Conservation (phyloP, 2,888 invertebrate species). For the Apomyelois bistriatella region DNA sequence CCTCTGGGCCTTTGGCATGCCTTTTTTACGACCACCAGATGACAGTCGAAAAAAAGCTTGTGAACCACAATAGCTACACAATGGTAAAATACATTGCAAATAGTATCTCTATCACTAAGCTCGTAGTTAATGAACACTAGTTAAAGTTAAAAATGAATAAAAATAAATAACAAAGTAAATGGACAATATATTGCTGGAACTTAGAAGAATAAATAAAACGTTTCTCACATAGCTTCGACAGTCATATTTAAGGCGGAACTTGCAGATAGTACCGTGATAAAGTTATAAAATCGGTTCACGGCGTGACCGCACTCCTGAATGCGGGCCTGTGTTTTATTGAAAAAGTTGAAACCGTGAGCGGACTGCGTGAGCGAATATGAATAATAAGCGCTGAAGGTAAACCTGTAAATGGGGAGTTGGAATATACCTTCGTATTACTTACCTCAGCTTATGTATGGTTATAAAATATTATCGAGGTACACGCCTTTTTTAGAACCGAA, state of each 20-base stretch:
- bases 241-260: slow-evolving; percentile 3
- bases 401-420: neutral
- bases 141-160: too few relatives aligned
- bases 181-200: too few relatives aligned
- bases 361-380: slow-evolving; percentile 73
- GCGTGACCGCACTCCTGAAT: slow-evolving; percentile 71
- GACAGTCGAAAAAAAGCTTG: too few relatives aligned
- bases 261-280: slow-evolving; percentile 47
- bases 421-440: neutral
- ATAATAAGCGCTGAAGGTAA: slow-evolving; percentile 42
- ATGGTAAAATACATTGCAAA: too few relatives aligned
- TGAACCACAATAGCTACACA: too few relatives aligned
- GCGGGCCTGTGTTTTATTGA: slow-evolving; percentile 70
- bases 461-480: too few relatives aligned
- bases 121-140: too few relatives aligned
- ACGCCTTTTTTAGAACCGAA: too few relatives aligned
- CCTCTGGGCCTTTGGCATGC: too few relatives aligned
- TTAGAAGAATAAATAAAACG: neutral
- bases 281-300: slow-evolving; percentile 73
- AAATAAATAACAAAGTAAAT: too few relatives aligned
- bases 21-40: too few relatives aligned
- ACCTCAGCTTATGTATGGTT: neutral
- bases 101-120: too few relatives aligned
- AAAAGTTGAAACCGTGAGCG: slow-evolving; percentile 73
- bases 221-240: slow-evolving; percentile 26